Conservation (phyloP, 2,113 vertebrate genomes). For the Ifrita kowaldi region DNA sequence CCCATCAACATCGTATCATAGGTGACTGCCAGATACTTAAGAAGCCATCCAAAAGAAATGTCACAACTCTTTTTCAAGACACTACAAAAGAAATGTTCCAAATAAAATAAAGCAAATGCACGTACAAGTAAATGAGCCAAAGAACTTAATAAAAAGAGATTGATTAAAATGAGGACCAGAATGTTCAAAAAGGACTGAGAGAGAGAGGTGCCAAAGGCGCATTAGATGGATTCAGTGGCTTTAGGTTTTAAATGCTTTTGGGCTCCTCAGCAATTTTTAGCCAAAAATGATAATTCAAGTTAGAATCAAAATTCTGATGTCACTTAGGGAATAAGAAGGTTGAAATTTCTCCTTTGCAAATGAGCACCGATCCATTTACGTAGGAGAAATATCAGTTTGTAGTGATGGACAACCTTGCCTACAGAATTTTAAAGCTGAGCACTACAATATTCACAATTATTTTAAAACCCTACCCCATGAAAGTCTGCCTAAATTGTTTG, state of each 20-base stretch:
- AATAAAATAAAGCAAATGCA: slow-evolving; percentile 55
- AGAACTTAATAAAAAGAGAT: slow-evolving; percentile 63
- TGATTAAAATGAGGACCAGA: slow-evolving; percentile 58
- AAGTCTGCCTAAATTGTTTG: background rate
- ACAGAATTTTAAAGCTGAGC: background rate
- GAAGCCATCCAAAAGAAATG: slow-evolving; percentile 54
- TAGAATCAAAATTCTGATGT: slow-evolving; percentile 42
- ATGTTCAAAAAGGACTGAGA: slow-evolving; percentile 48
- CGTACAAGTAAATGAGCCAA: slow-evolving; percentile 62
- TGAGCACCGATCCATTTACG: background rate
- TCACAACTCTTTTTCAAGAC: slow-evolving; percentile 55
- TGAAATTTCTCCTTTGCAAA: slow-evolving; percentile 11
- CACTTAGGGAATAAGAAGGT: background rate
- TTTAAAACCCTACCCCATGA: background rate
- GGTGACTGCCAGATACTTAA: slow-evolving; percentile 58
- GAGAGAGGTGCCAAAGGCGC: slow-evolving; percentile 52
- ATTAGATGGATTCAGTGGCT: slow-evolving; percentile 56
- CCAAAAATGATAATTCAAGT: slow-evolving; percentile 42
- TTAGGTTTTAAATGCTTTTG: slow-evolving; percentile 49
- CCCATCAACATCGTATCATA: slow-evolving; percentile 41
- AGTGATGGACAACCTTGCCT: background rate
- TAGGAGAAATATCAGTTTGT: background rate
- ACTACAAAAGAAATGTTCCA: slow-evolving; percentile 58
- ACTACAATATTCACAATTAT: background rate
- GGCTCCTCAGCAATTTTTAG: slow-evolving; percentile 47